Percentiles rank a stretch among this genome's conserved stretches.
Conservation (phyloP, 2,113 vertebrate genomes). For the Stegastes partitus region DNA sequence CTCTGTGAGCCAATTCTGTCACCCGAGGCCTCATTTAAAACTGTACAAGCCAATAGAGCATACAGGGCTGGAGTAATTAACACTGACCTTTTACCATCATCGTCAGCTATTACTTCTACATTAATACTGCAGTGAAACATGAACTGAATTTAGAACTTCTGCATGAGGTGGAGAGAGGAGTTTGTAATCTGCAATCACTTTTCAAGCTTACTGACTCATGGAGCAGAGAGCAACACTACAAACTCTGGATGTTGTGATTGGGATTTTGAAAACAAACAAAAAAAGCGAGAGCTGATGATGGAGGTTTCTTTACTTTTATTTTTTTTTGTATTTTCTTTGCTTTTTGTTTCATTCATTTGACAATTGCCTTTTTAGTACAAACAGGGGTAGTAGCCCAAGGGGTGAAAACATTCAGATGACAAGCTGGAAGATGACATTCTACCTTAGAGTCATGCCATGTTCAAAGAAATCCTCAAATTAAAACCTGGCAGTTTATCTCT, state of each 20-base stretch:
- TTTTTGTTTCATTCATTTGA: neutral
- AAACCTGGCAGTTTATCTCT: neutral
- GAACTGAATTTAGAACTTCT: conserved; percentile 43
- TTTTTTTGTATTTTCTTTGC: neutral
- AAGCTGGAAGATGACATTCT: neutral
- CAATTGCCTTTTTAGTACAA: neutral
- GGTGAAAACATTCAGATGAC: neutral
- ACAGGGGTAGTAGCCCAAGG: neutral
- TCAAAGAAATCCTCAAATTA: too few relatives aligned
- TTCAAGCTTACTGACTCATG: conserved; percentile 53
- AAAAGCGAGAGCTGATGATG: neutral
- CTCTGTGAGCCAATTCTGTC: conserved; percentile 15
- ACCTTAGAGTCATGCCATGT: neutral
- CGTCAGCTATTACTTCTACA: conserved; percentile 28
- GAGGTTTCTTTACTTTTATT: neutral
- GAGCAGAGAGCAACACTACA: conserved; percentile 28
- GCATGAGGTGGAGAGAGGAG: conserved; percentile 24
- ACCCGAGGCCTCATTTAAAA: conserved; percentile 25
- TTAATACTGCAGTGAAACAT: conserved; percentile 54
- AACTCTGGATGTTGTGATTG: neutral
- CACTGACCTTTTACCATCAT: conserved; percentile 42
- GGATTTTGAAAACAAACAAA: neutral
- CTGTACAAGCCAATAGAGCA: conserved; percentile 29
- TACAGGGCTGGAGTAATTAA: conserved; percentile 51
- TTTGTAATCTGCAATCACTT: conserved; percentile 41